Base-by-base conservation (phyloP, 2,888 invertebrate species). In the Idaea biselata region DNA sequence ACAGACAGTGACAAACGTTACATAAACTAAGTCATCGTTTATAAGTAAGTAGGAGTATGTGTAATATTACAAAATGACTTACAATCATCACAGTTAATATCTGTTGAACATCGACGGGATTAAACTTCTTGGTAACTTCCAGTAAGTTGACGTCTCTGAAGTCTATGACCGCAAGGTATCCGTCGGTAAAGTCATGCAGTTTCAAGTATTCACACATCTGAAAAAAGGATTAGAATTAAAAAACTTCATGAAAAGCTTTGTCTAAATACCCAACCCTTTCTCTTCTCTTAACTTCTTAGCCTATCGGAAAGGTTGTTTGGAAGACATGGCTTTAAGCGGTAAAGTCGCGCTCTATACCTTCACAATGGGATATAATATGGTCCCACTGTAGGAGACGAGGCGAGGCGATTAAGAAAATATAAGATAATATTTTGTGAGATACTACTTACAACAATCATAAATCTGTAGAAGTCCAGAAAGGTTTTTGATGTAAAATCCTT, bases 171-270 rank as follows among this genome's bases (percentile, higher is more conserved):
- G 54, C 58, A 55, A 11, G 11, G 44, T 11, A 60, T 1, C 70
- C 68, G 67, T n/a, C 67, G 67, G 25, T 6, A 54, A 25, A 77
- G 25, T 77, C 78, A 55, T 73, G 59, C 0, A n/a, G 57, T 16
- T 68, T 75, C 6, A 73, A 0, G 17, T 77, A 78, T 61, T 78
- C 78, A 16, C 32, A 18, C 0, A 68, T 0, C 70, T 71, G 61
- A 6, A 71, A 76, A 17, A 63, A 17, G 58, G 31, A 53, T 25
- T 3, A 25, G 25, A 25, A 1, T 25, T 25, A 25, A 25, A 25
- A 25, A 25, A 25, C 25, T 25, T 25, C 25, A 25, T 25, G 5
- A 25, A 25, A 25, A 25, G 25, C 25, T 25, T 25, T 25, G 25
- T 3, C 5, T 25, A 25, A 1, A 1, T 25, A 25, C 25, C 25